Conservation (phyloP, 2,797 vertebrate genomes). For the Eospalax fontanierii region DNA sequence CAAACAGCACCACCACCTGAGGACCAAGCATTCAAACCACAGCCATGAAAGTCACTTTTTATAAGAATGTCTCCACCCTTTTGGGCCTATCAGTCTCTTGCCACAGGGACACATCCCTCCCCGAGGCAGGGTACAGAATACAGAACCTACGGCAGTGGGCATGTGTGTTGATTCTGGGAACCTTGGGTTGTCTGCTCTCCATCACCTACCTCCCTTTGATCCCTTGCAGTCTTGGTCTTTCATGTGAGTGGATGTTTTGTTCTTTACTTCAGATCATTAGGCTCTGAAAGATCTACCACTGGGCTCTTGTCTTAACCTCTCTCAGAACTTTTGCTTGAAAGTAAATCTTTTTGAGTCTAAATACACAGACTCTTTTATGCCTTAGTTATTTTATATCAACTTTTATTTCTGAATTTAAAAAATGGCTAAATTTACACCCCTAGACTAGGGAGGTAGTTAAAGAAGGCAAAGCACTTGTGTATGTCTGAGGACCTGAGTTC, state of each 20-base stretch:
- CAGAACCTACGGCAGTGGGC: too few species aligned
- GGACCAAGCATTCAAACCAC: too few species aligned
- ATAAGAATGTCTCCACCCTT: not conserved
- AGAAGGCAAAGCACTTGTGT: not conserved
- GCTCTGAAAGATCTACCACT: not conserved
- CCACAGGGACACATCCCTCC: not conserved
- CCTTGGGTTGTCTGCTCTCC: not conserved
- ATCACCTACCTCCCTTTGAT: too few species aligned
- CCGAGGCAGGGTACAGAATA: fast-evolving
- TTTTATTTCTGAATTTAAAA: not conserved
- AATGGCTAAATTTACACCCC: not conserved
- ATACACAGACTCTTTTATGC: not conserved
- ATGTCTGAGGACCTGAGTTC: not conserved
- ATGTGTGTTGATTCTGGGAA: fast-evolving
- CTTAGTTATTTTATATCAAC: not conserved
- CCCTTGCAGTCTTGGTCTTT: not conserved
- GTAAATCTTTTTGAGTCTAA: not conserved
- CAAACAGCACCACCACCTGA: too few species aligned
- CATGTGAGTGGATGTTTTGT: not conserved
- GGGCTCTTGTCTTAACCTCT: not conserved
- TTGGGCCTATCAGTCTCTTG: not conserved
- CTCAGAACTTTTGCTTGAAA: not conserved
- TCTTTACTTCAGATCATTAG: not conserved
- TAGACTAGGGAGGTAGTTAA: not conserved
- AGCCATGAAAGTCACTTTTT: not conserved